A percentile compares a stretch with the other conserved stretches of the same genome.
Evolutionary conservation across 2,888 invertebrate genomes (phyloP).

Genomic region (Malthinus seriepunctatus): DNA sequence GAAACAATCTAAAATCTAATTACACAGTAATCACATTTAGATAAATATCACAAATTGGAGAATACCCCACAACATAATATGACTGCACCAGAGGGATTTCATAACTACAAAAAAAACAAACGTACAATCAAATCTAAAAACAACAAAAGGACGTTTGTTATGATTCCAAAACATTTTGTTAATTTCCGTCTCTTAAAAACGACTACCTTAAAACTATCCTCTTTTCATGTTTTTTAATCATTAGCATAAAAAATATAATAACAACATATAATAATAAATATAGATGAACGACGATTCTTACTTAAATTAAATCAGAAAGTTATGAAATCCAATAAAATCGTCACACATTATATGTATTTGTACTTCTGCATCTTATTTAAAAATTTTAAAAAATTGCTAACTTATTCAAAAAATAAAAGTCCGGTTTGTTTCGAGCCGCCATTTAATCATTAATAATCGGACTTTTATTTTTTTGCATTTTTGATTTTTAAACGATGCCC

Average conservation of each 20-base stretch:
- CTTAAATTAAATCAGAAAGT: constrained; percentile 21
- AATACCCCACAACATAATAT: constrained; percentile 48
- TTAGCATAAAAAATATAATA: constrained; percentile 20
- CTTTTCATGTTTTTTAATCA: constrained; percentile 16
- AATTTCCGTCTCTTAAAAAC: neutral
- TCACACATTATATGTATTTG: constrained; percentile 38
- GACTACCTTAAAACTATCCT: constrained; percentile 32
- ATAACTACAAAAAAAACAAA: constrained; percentile 37
- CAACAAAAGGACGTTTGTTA: too few relatives aligned
- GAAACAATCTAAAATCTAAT: constrained; percentile 54
- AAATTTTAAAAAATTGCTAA: constrained; percentile 17
- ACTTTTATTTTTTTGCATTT: neutral
- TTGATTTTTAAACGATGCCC: constrained; percentile 2
- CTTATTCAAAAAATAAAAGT: neutral
- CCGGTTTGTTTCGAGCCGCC: too few relatives aligned
- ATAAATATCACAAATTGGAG: constrained; percentile 55
- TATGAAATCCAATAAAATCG: constrained; percentile 36
- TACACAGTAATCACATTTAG: constrained; percentile 55
- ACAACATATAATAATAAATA: constrained; percentile 21
- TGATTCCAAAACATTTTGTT: too few relatives aligned
- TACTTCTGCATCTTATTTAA: constrained; percentile 40
- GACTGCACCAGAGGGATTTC: constrained; percentile 47
- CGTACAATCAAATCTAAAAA: neutral
- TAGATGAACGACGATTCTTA: constrained; percentile 13
- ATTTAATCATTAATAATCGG: too few relatives aligned